Percentiles rank a stretch among this genome's conserved stretches.
phyloP scores from a whole-genome alignment of 2,797 vertebrate genomes.

The Thalassophryne amazonica region DNA sequence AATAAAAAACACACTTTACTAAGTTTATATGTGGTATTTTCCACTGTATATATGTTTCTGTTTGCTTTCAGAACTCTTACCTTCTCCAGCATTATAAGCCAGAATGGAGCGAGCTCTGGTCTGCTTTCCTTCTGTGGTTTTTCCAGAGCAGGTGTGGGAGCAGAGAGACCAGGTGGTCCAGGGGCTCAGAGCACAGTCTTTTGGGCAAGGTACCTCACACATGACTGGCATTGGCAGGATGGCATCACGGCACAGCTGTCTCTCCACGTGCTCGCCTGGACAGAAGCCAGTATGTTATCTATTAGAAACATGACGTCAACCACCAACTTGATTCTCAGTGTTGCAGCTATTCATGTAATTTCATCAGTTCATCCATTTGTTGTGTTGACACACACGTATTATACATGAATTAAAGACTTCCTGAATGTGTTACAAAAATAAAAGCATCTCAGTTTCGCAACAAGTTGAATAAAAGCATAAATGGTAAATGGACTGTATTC shows the following conservation, averaged over 20 bases:
- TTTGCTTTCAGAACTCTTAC: slow-evolving; percentile 57
- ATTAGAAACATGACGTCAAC: no score
- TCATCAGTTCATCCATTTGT: no score
- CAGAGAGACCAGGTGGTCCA: slow-evolving; percentile 94
- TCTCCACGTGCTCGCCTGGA: slow-evolving; percentile 85
- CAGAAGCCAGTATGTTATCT: neutral
- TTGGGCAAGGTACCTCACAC: slow-evolving; percentile 91
- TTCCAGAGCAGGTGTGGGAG: slow-evolving; percentile 96
- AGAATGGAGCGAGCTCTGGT: slow-evolving; percentile 87
- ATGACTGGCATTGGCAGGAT: slow-evolving; percentile 90
- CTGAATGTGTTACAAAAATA: no score
- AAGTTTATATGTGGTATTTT: no score
- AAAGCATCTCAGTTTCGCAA: no score
- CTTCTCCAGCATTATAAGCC: slow-evolving; percentile 89
- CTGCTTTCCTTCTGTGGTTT: slow-evolving; percentile 93
- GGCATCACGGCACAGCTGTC: slow-evolving; percentile 91
- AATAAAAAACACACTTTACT: no score
- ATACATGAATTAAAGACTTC: no score
- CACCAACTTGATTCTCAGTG: no score
- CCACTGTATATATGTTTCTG: neutral
- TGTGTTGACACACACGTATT: no score
- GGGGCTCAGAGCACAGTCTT: slow-evolving; percentile 90
- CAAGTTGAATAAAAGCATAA: no score
- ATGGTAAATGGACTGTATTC: no score
- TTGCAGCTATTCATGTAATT: no score